Evolutionary conservation across 2,797 vertebrate species (phyloP).

Genomic region (Phylloscopus collybita): DNA sequence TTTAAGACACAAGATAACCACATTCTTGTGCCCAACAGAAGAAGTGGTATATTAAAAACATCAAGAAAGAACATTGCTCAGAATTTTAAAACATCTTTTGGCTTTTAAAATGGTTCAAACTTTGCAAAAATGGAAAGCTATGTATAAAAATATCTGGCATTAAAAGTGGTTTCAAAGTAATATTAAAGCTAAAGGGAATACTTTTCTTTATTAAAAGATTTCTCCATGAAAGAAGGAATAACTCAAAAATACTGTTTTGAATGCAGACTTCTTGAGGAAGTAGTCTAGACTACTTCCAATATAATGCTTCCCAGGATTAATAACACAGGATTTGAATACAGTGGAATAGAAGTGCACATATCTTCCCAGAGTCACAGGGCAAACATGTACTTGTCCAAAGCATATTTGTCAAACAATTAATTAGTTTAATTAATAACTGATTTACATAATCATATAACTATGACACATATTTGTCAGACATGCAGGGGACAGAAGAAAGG

Average conservation of each 20-base stretch:
- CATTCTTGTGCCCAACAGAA: background rate
- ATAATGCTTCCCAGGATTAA: background rate
- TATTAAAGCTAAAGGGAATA: background rate
- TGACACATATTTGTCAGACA: background rate
- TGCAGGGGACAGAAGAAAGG: background rate
- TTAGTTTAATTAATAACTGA: background rate
- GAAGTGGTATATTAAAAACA: background rate
- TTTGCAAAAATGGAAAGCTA: background rate
- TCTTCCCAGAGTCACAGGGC: background rate
- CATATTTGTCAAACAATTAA: background rate
- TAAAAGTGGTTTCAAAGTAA: background rate
- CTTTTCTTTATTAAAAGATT: background rate
- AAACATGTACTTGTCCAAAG: background rate
- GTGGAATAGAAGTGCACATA: background rate
- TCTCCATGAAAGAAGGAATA: background rate
- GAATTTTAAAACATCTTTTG: background rate
- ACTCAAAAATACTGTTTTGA: background rate
- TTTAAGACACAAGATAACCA: background rate
- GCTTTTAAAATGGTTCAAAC: background rate
- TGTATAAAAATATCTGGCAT: background rate
- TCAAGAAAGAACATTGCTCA: background rate
- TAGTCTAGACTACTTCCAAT: background rate
- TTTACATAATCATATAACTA: background rate
- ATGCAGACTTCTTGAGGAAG: background rate
- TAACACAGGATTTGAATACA: background rate